Conservation (phyloP, 2,888 invertebrate genomes). For the Allacma fusca region DNA sequence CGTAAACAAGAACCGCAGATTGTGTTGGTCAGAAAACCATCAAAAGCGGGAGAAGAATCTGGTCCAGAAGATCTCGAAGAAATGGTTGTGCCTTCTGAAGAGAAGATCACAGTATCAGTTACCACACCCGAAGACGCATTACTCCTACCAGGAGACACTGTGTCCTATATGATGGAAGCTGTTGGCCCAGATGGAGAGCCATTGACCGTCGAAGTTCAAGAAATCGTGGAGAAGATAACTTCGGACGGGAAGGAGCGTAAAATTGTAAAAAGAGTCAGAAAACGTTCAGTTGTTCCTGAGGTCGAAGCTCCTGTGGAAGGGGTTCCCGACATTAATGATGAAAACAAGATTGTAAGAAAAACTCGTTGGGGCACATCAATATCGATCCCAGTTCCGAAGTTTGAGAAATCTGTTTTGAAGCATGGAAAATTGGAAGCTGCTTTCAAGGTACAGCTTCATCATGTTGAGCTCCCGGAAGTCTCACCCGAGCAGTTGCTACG, state of each 20-base stretch:
- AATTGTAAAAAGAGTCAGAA: background rate
- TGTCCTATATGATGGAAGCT: background rate
- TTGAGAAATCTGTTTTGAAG: background rate
- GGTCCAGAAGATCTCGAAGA: too few relatives aligned
- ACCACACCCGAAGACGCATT: too few relatives aligned
- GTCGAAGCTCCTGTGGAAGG: background rate
- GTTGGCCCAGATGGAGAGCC: slow-evolving; percentile 17
- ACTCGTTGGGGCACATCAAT: slow-evolving; percentile 30
- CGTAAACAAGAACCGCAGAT: too few relatives aligned
- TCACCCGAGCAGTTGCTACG: slow-evolving; percentile 27
- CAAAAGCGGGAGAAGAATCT: too few relatives aligned
- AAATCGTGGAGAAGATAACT: slow-evolving; percentile 20
- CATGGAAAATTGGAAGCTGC: slow-evolving; percentile 1
- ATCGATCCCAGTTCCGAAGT: background rate
- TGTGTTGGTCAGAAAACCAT: too few relatives aligned
- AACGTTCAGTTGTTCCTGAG: background rate
- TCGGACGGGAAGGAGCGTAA: background rate
- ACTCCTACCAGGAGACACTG: too few relatives aligned
- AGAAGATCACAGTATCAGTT: too few relatives aligned
- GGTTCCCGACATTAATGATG: background rate
- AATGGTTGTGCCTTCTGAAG: too few relatives aligned
- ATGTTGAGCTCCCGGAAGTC: slow-evolving; percentile 1
- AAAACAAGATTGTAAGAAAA: background rate
- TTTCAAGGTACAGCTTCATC: background rate
- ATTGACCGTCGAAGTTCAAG: slow-evolving; percentile 20